Percentiles rank a stretch among this genome's conserved stretches.
These are phyloP conservation scores for Salpingus planirostris DNA, from an alignment of 2,888 invertebrate species.

Conservation along the genomic window DNA sequence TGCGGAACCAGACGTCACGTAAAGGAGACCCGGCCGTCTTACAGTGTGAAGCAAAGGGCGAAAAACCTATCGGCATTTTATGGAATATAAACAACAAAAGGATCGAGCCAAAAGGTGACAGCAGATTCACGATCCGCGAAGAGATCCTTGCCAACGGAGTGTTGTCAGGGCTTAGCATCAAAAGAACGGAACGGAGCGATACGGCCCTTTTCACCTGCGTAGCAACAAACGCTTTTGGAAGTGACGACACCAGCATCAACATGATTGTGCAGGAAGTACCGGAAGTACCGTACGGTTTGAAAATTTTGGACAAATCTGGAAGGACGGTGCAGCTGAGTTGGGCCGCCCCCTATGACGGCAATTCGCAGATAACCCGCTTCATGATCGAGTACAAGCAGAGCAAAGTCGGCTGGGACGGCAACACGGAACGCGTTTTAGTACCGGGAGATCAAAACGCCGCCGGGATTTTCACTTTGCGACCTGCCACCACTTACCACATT, in stretches of 20 bases:
- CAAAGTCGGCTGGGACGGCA: slow-evolving; percentile 71
- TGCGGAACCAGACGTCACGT: slow-evolving; percentile 83
- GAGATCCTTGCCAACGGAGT: slow-evolving; percentile 83
- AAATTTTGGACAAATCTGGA: slow-evolving; percentile 83
- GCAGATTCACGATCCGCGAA: slow-evolving; percentile 76
- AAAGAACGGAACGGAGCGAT: slow-evolving; percentile 80
- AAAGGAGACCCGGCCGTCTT: slow-evolving; percentile 84
- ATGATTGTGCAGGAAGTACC: slow-evolving; percentile 90
- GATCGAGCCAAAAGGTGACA: slow-evolving; percentile 83
- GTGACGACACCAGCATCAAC: slow-evolving; percentile 91
- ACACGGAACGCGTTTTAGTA: slow-evolving; percentile 79
- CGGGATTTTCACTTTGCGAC: slow-evolving; percentile 78
- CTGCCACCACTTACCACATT: slow-evolving; percentile 88
- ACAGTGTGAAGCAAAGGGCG: slow-evolving; percentile 88
- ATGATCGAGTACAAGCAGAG: slow-evolving; percentile 87
- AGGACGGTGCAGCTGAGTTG: slow-evolving; percentile 84
- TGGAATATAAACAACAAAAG: slow-evolving; percentile 95
- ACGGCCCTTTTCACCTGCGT: slow-evolving; percentile 87
- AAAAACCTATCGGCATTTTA: slow-evolving; percentile 87
- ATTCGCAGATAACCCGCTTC: slow-evolving; percentile 76
- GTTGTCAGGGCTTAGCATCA: slow-evolving; percentile 79
- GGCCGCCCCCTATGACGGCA: slow-evolving; percentile 88
- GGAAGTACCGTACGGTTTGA: slow-evolving; percentile 82
- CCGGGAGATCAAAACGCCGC: slow-evolving; percentile 86
- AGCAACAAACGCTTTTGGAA: slow-evolving; percentile 88